These are phyloP conservation scores for Cydia strobilella DNA, from an alignment of 1,140 invertebrate genomes.

Conservation along the genomic window DNA sequence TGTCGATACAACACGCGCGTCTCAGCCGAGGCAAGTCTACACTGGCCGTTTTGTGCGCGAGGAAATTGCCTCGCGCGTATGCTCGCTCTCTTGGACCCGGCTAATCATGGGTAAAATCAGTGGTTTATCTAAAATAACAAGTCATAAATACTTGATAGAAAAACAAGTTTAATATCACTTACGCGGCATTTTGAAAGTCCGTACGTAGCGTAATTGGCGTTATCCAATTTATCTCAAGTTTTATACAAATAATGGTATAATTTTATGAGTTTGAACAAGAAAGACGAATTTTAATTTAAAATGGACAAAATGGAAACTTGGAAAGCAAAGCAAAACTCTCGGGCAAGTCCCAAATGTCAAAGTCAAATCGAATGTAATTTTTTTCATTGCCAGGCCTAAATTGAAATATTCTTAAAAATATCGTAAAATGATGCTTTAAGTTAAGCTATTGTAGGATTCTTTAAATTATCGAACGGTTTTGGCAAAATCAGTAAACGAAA, in stretches of 20 bases:
- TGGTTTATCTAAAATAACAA: not conserved
- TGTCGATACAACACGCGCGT: no score
- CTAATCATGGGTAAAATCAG: not conserved
- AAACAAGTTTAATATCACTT: not conserved
- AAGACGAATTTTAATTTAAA: not conserved
- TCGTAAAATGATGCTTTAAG: no score
- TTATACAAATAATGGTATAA: not conserved
- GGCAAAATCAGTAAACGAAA: no score
- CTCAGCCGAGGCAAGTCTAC: no score
- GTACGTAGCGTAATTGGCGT: not conserved
- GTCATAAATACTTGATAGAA: not conserved
- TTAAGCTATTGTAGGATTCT: no score
- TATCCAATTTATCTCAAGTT: no score
- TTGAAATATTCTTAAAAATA: not conserved
- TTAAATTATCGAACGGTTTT: not conserved
- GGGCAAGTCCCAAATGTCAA: not conserved
- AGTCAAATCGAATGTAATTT: not conserved
- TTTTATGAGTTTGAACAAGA: not conserved
- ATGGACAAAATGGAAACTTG: not conserved
- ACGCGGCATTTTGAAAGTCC: not conserved
- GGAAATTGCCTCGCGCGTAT: no score
- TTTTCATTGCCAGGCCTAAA: not conserved
- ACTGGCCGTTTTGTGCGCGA: no score
- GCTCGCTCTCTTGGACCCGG: no score
- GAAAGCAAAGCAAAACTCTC: not conserved